Base-by-base conservation (phyloP, 2,797 vertebrate species). In the Acanthurus leucopareius region DNA sequence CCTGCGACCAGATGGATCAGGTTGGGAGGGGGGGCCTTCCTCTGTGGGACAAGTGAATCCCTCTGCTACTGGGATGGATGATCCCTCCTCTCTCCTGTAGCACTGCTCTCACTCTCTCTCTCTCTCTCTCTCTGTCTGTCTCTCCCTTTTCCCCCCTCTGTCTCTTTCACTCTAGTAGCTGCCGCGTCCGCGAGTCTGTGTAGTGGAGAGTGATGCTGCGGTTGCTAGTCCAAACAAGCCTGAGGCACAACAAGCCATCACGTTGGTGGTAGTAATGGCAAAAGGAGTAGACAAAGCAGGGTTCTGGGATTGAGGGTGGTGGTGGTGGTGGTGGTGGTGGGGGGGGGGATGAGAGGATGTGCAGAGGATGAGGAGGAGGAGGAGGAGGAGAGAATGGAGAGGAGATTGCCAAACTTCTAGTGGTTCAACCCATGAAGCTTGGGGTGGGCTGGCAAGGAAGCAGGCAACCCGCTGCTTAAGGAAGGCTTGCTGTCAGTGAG, bases 371-470 rank as follows among this genome's bases (percentile, higher is more conserved):
- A 35, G 32, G 32, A 35, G 32, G 73, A 82, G 73, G 66, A 84
- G 75, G 83, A 76, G 82, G 81, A 83, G 85, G 82, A 81, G 76
- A 69, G 79, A 86, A 73, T 77, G 85, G 82, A 93, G 91, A 92
- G 64, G 83, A 93, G 87, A 89, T 68, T 88, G 88, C 80, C 80
- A 80, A 85, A 94, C 92, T 93, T 86, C 73, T 80, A 68, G 67
- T 70, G 79, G 94, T 93, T 96, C 95, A 96, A 96, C 94, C 96
- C 90, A 94, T 95, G 87, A 92, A 95, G 88, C 93, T 90, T 2
- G 32, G 75, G 68, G 63, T 64, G 66, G 73, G 86, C 70, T 84
- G 80, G 70, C 74, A 73, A 74, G 80, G 85, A 87, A 91, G 80
- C 64, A 77, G 86, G 81, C 51, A 82, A 70, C 90, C 89, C 84